Evolutionary conservation across 2,113 vertebrate genomes (phyloP).

Genomic region (Oreotragus oreotragus): DNA sequence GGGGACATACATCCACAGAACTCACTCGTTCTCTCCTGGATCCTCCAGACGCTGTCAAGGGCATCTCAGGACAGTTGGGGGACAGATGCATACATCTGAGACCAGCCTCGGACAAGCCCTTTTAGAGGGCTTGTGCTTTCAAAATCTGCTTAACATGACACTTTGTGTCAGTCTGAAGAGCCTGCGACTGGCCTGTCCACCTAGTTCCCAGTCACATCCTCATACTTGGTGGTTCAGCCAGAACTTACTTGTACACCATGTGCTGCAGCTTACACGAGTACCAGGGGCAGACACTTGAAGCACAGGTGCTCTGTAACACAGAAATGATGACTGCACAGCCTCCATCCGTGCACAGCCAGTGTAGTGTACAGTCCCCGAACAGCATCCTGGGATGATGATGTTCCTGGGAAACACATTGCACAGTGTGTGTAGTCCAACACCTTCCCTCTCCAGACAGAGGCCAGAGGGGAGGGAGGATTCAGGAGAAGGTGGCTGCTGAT

Average conservation of each 20-base stretch:
- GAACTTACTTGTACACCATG: neutral
- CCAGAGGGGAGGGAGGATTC: neutral
- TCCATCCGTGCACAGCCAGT: constrained; percentile 34
- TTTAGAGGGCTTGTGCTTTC: neutral
- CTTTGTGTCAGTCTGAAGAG: neutral
- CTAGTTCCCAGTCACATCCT: constrained; percentile 35
- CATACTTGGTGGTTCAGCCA: constrained; percentile 38
- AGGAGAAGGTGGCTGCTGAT: accelerated
- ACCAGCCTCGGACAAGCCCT: neutral
- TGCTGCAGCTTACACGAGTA: neutral
- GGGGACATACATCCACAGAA: neutral
- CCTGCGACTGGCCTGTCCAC: neutral
- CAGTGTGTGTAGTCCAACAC: neutral
- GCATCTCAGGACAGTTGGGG: neutral
- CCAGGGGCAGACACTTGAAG: constrained; percentile 27
- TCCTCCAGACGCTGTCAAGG: neutral
- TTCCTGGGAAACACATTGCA: neutral
- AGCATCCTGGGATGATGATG: neutral
- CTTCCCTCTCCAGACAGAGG: neutral
- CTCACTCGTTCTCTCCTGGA: no score
- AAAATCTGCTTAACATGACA: neutral
- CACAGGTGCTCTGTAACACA: neutral
- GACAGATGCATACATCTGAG: neutral
- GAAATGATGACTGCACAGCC: constrained; percentile 50
- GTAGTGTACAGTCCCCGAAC: constrained; percentile 30